A percentile compares a stretch with the other conserved stretches of the same genome.
Conservation (phyloP, 1,140 invertebrate genomes). For the Aradophagus sp. region DNA sequence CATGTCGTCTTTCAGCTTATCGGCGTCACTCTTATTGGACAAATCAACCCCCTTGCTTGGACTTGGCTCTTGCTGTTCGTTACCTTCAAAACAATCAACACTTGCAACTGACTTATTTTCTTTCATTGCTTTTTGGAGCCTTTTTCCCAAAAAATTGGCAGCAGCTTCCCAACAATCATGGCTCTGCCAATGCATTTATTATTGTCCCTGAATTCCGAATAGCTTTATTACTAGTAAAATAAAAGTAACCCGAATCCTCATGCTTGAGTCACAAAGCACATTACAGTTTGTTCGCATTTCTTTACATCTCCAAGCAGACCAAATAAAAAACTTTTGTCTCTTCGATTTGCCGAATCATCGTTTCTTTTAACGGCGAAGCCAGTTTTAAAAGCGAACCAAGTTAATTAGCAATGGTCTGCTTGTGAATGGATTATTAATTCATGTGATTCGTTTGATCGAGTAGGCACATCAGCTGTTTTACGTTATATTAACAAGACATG, state of each 20-base stretch:
- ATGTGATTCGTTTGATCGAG: constrained; percentile 14
- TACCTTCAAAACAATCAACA: constrained; percentile 48
- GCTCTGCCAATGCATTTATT: too few relatives aligned
- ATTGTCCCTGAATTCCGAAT: too few relatives aligned
- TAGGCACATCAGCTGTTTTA: too few relatives aligned
- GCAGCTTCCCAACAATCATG: too few relatives aligned
- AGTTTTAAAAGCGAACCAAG: constrained; percentile 7
- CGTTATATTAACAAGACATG: not conserved
- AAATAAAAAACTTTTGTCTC: constrained; percentile 11
- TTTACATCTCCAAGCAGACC: constrained; percentile 1
- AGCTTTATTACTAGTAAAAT: too few relatives aligned
- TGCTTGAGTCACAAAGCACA: not conserved
- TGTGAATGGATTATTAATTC: constrained; percentile 28
- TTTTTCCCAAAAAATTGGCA: not conserved
- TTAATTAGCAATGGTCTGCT: constrained; percentile 16
- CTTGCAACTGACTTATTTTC: too few relatives aligned
- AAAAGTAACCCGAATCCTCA: too few relatives aligned
- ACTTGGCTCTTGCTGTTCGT: constrained; percentile 34
- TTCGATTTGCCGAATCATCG: constrained; percentile 23
- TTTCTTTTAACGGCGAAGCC: constrained; percentile 1
- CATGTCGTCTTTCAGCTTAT: constrained; percentile 53
- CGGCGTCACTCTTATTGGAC: constrained; percentile 7
- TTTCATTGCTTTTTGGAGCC: not conserved
- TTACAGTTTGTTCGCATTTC: not conserved
- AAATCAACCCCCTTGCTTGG: constrained; percentile 18